Evolutionary conservation across 2,113 vertebrate genomes (phyloP).

Genomic region (Hyperopisus bebe): DNA sequence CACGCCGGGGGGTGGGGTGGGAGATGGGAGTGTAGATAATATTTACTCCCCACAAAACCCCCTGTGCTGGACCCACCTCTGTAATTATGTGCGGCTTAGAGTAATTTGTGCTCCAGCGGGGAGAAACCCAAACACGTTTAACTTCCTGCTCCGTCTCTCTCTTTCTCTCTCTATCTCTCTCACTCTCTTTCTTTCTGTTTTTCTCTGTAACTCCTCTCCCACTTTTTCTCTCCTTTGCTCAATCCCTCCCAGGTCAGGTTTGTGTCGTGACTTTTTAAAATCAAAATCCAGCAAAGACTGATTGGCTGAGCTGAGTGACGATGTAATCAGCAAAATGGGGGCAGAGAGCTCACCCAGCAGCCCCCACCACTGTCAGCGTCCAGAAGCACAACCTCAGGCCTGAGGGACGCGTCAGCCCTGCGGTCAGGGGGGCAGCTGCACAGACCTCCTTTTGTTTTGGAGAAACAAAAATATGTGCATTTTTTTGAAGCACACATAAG

Average conservation of each 20-base stretch:
- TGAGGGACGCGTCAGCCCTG: conserved; percentile 42
- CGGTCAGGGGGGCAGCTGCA: conserved; percentile 30
- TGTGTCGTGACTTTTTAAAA: background rate
- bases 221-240: background rate
- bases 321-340: background rate
- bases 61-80: conserved; percentile 32
- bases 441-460: conserved; percentile 14
- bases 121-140: conserved; percentile 45
- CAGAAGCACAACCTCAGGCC: conserved; percentile 19
- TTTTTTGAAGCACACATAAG: conserved; percentile 6
- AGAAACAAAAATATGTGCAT: conserved; percentile 9
- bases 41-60: conserved; percentile 40
- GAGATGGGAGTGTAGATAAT: conserved; percentile 59
- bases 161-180: background rate
- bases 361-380: conserved; percentile 20
- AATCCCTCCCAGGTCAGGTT: conserved; percentile 19
- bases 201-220: background rate
- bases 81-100: conserved; percentile 52
- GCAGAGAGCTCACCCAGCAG: background rate
- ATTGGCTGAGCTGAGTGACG: background rate
- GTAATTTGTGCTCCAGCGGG: conserved; percentile 31
- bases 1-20: conserved; percentile 34
- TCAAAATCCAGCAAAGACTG: background rate
- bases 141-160: conserved; percentile 4
- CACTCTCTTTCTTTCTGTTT: background rate